Base-by-base conservation (phyloP, 1,140 invertebrate genomes). In the Ostrea edulis region DNA sequence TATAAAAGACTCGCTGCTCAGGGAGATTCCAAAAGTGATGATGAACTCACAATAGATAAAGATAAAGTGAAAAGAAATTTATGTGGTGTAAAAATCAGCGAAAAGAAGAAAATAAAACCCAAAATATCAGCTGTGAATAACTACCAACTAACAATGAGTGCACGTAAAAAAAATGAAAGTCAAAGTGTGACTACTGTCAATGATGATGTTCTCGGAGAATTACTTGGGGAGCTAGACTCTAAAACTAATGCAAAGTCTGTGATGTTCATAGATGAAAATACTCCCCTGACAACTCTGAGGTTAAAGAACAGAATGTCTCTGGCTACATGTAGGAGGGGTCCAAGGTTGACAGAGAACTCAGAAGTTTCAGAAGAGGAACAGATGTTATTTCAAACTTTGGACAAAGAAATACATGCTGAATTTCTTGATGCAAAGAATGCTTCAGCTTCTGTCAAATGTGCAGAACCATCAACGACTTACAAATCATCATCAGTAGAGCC, bases 201-300 rank as follows among this genome's bases (percentile, higher is more conserved):
- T 53, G 89, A 92, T 52, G 86, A 91, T 22, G 44, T 90, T 68
- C 71, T 92, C 25, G 88, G 84, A 29, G 87, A 88, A 54, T 87
- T 92, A 53, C 86, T 92, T 20, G 86, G 85, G 65, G 88, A 92
- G 82, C 53, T 92, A 54, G 86, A 82, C 12, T 29, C 54, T 52
- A 58, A 62, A 17, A 83, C 87, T 14, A 86, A 11, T 71, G 77
- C 54, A 77, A 25, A 82, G 12, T 44, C 62, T 58, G 22, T 81
- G 29, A 81, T 8, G 22, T 52, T 71, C n/a, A 51, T 29, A 9
- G 81, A 54, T 9, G 65, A 54, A 12, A 29, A 22, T 54, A 85
- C 68, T 8, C 68, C 68, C 29, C 14, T 77, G 12, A 77, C 68
- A 14, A 77, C 68, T 14, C 25, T 77, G 8, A 77, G 29, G 25